A percentile compares a stretch with the other conserved stretches of the same genome.
These are phyloP conservation scores for Hozukius guyotensis DNA, from an alignment of 2,797 vertebrate species.

Conservation along the genomic window DNA sequence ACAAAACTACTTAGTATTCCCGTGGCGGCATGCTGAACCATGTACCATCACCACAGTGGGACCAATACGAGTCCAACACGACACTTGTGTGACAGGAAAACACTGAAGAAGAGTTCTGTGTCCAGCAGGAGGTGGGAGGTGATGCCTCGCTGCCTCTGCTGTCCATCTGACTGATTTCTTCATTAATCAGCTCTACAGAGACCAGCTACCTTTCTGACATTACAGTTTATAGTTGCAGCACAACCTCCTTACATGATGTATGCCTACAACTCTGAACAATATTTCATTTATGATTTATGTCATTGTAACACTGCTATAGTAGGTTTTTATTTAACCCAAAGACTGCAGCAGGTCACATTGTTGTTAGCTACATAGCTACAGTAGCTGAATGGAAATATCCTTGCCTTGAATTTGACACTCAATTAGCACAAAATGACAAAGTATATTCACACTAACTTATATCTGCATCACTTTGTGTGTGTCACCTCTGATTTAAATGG, in stretches of 20 bases:
- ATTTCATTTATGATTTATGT: neutral
- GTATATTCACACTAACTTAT: neutral
- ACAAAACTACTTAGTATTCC: constrained; percentile 1
- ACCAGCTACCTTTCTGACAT: neutral
- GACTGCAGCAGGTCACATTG: neutral
- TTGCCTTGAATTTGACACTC: neutral
- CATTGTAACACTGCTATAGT: neutral
- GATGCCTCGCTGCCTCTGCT: constrained; percentile 5
- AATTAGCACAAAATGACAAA: neutral
- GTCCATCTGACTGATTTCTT: neutral
- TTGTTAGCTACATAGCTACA: neutral
- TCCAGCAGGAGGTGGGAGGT: neutral
- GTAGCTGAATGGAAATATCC: neutral
- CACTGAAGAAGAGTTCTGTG: neutral
- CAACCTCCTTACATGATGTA: neutral
- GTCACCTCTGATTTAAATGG: neutral
- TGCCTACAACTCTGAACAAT: neutral
- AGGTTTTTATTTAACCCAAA: neutral
- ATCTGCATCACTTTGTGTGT: neutral
- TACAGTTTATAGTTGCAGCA: neutral
- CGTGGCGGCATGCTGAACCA: neutral
- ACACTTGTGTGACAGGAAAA: neutral
- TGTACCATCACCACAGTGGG: neutral
- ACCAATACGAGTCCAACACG: constrained; percentile 5
- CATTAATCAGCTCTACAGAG: constrained; percentile 25